Evolutionary conservation across 1,140 invertebrate genomes (phyloP).

Genomic region (Yoshiicerus persimilis): DNA sequence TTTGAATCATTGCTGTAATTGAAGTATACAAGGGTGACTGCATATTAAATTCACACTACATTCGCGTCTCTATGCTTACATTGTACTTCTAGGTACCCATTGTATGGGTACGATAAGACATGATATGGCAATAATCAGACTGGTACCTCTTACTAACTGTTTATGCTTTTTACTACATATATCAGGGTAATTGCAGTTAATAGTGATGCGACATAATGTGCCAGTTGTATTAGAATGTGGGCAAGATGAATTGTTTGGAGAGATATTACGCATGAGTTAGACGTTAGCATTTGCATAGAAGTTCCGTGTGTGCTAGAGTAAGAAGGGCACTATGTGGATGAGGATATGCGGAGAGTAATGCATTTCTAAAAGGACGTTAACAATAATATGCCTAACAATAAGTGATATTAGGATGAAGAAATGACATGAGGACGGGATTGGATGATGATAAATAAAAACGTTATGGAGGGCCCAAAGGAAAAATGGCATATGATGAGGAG

Average conservation of each 20-base stretch:
- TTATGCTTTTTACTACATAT: background rate
- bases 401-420: background rate
- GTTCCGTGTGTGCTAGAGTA: background rate
- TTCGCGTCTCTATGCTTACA: no score
- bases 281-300: background rate
- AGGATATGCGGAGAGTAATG: background rate
- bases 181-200: background rate
- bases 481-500: constrained; percentile 38
- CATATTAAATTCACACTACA: background rate
- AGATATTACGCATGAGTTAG: background rate
- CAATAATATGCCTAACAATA: background rate
- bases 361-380: background rate
- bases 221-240: background rate
- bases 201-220: background rate
- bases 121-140: background rate
- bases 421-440: constrained; percentile 36
- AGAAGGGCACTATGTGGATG: background rate
- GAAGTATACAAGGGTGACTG: background rate
- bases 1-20: background rate
- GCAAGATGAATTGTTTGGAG: background rate
- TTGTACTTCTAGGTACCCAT: background rate
- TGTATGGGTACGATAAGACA: background rate
- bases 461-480: constrained; percentile 32
- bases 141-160: background rate
- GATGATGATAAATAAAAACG: constrained; percentile 40